Conservation (phyloP, 1,140 invertebrate species). For the Pristionchus pacificus region DNA sequence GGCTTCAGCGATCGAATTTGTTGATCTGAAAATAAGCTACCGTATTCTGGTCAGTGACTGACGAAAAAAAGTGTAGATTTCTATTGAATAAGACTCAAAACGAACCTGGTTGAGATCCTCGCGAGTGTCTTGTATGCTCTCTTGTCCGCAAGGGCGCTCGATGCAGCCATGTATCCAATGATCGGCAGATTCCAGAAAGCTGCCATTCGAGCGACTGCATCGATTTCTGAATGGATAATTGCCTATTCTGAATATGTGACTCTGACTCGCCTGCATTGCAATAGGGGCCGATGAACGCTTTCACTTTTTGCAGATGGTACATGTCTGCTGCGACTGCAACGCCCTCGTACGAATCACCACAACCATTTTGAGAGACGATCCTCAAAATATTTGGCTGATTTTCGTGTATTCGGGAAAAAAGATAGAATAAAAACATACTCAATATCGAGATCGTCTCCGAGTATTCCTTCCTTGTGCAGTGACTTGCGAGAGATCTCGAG, state of each 20-base stretch:
- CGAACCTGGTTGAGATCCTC: conserved; percentile 39
- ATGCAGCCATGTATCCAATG: conserved; percentile 49
- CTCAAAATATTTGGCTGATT: conserved; percentile 29
- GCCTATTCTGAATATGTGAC: conserved; percentile 55
- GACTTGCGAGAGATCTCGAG: conserved; percentile 53
- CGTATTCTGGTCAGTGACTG: too few species aligned
- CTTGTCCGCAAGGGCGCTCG: conserved; percentile 43
- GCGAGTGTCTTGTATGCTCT: conserved; percentile 43
- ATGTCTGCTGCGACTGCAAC: conserved; percentile 45
- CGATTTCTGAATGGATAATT: conserved; percentile 47
- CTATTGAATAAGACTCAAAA: too few species aligned
- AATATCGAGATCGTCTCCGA: conserved; percentile 53
- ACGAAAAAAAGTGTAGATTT: too few species aligned
- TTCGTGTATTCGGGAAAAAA: conserved; percentile 11
- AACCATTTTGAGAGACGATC: conserved; percentile 43
- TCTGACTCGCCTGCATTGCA: conserved; percentile 46
- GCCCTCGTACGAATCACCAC: conserved; percentile 45
- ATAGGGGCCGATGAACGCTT: conserved; percentile 41
- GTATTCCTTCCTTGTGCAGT: conserved; percentile 48
- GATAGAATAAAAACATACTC: conserved; percentile 39
- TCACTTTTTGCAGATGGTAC: conserved; percentile 41
- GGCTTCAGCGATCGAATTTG: conserved; percentile 46
- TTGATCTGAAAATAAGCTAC: too few species aligned
- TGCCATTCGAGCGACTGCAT: conserved; percentile 48
- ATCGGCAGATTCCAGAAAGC: conserved; percentile 49